Evolutionary conservation across 2,113 vertebrate genomes (phyloP).

Genomic region (Edolisoma coerulescens): DNA sequence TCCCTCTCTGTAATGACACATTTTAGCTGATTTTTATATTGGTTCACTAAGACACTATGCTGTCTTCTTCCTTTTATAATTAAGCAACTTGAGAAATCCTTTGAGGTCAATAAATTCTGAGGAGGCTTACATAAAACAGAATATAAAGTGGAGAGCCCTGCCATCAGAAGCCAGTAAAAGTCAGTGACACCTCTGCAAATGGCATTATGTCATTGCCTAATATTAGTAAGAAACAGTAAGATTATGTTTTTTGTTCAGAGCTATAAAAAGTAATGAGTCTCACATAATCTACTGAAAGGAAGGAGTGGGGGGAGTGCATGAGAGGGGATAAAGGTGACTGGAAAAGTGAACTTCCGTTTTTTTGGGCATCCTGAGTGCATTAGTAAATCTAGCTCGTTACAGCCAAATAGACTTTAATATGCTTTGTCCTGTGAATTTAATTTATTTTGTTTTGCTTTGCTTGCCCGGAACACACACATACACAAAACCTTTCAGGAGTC

Average conservation of each 20-base stretch:
- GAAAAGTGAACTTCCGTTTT: conserved; percentile 61
- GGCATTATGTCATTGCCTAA: conserved; percentile 81
- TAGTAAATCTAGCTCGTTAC: conserved; percentile 50
- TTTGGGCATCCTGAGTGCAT: conserved; percentile 57
- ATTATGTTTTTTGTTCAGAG: conserved; percentile 70
- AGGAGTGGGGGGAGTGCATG: background rate
- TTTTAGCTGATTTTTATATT: conserved; percentile 60
- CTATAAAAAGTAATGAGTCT: conserved; percentile 79
- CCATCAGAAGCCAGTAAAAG: conserved; percentile 83
- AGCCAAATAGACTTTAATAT: conserved; percentile 50
- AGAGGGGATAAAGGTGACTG: conserved; percentile 55
- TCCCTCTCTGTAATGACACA: background rate
- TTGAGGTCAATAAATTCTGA: conserved; percentile 75
- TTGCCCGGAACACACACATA: conserved; percentile 40
- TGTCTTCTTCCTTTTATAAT: conserved; percentile 76
- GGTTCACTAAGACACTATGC: conserved; percentile 50
- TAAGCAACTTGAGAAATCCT: conserved; percentile 77
- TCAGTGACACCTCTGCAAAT: conserved; percentile 79
- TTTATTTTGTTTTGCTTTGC: conserved; percentile 38
- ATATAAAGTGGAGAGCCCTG: conserved; percentile 75
- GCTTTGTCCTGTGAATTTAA: conserved; percentile 12
- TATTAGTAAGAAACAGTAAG: conserved; percentile 77
- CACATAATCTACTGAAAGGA: conserved; percentile 74
- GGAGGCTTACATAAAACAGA: conserved; percentile 77
- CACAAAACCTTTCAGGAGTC: conserved; percentile 49